Base-by-base conservation (phyloP, 1,140 invertebrate species). In the Drosophila mauritiana region DNA sequence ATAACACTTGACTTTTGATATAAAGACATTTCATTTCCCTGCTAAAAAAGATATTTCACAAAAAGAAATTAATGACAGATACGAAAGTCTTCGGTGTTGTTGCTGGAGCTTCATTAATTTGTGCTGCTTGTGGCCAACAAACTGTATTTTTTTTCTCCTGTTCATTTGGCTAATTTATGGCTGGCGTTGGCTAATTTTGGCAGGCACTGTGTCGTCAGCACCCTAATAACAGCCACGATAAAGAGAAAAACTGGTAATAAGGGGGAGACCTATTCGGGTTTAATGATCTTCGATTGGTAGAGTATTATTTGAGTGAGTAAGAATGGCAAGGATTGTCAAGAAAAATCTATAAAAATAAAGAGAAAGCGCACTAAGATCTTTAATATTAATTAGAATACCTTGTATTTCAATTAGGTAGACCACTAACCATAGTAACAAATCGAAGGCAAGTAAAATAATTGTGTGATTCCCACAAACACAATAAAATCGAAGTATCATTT, bases 21-120 rank as follows among this genome's bases (percentile, higher is more conserved):
- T 86, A 61, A 86, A 88, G 83, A 88, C 83, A 89, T 88, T 89
- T 84, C 52, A 63, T 52, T 52, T 52, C 27, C 10, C 73, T 61
- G 79, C 70, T 68, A 74, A 80, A 75, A 78, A 64, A 75, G 45
- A 81, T 83, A 81, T 75, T 72, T 88, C 69, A 88, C 56, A 52
- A 69, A 88, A 83, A 80, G 74, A 80, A 69, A 88, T 88, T 68
- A 81, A 70, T 67, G 55, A 69, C 53, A 73, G 64, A 78, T 54
- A 67, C 82, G 85, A 68, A 49, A 65, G 51, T 59, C 56, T 53
- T 27, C 12, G 40, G 58, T 68, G 64, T 64, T 64, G 57, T 81
- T 59, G 46, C 17, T 37, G 17, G 13, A 34, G 43, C 55, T 65
- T 40, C 49, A 54, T 73, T 75, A 64, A 59, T 46, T 70, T 58